These are phyloP conservation scores for Sinella curviseta DNA, from an alignment of 1,140 invertebrate species.

Conservation along the genomic window DNA sequence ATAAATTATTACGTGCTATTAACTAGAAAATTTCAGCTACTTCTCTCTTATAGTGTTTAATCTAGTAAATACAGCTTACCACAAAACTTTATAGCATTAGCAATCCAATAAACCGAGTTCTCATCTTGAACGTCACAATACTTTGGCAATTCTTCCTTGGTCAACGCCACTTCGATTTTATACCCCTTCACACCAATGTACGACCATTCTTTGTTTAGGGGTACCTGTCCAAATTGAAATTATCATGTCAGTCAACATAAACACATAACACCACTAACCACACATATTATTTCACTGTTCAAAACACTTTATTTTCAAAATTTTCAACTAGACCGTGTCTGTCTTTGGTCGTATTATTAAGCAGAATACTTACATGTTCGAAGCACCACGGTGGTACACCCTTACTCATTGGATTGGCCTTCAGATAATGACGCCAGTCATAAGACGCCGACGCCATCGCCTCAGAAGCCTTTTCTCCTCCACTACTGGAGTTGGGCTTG, in stretches of 20 bases:
- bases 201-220: neutral
- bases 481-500: neutral
- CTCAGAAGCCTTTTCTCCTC: neutral
- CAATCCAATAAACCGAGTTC: neutral
- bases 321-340: neutral
- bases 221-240: neutral
- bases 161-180: conserved; percentile 4
- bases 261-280: neutral
- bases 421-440: conserved; percentile 17
- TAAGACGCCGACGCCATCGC: neutral
- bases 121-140: conserved; percentile 19
- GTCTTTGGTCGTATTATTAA: neutral
- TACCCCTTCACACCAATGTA: conserved; percentile 17
- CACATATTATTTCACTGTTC: neutral
- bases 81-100: conserved; percentile 13
- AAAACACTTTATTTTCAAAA: neutral
- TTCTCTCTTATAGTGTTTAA: no score
- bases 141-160: neutral
- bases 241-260: neutral
- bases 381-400: conserved; percentile 10
- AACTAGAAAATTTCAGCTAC: neutral
- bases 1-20: neutral
- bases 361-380: conserved; percentile 7
- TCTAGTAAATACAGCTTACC: neutral
- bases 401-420: neutral